Base-by-base conservation (phyloP, 2,797 vertebrate species). In the Peromyscus attwateri region DNA sequence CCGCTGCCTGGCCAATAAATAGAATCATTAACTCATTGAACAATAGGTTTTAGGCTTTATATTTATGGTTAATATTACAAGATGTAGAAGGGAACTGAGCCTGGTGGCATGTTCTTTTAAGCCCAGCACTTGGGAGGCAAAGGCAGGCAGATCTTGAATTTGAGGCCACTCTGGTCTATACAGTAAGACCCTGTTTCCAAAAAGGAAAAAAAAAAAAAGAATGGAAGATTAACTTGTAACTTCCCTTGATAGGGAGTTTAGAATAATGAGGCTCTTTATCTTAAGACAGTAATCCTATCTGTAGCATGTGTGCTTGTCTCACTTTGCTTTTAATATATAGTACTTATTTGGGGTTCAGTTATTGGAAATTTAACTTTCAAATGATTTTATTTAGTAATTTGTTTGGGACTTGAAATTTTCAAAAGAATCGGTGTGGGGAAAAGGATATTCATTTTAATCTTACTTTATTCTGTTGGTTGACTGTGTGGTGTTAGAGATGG, bases 301-400 rank as follows among this genome's bases (percentile, higher is more conserved):
- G 2, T 29, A 60, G 62, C 46, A 89, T 34, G 4, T 89, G 4
- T 95, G 43, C 49, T 16, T 37, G 1, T 66, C 14, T 95, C 4
- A n/a, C 27, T 82, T 88, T 93, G 40, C 43, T 55, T 81, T 97
- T 93, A n/a, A 62, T 34, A 84, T 81, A 87, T 89, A 84, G 34
- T 68, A 66, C 27, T 92, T 91, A 29, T 71, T 96, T 90, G 34
- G 37, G 23, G 40, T 85, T 92, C 40, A n/a, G 31, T 52, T 89
- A 57, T 52, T 80, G 29, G 84, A 83, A 34, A 92, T 75, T 83
- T 49, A 82, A 64, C 4, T 66, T 90, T 94, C 64, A 79, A 92
- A 91, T 64, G 55, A 95, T 43, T 90, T 84, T 91, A 49, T 55
- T 37, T 70, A 68, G 31, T 81, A 81, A 77, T 91, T 40, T 94